A percentile compares a stretch with the other conserved stretches of the same genome.
phyloP scores from a whole-genome alignment of 2,797 vertebrate species.

The Characodon lateralis region DNA sequence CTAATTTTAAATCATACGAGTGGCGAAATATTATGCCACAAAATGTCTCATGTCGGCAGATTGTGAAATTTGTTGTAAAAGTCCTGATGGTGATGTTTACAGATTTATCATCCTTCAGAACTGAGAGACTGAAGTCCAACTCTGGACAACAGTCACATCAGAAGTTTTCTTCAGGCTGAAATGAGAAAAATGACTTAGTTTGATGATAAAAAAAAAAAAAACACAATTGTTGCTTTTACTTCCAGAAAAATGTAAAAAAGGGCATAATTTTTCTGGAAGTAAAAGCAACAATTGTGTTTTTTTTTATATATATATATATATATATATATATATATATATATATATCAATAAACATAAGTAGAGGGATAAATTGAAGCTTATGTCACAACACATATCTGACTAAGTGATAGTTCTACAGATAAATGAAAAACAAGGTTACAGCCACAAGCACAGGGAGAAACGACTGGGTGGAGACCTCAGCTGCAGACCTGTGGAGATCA shows the following conservation, averaged over 20 bases:
- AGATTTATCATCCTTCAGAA: neutral
- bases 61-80: neutral
- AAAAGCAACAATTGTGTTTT: neutral
- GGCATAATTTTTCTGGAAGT: no score
- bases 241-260: no score
- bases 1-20: neutral
- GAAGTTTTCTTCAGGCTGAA: no score
- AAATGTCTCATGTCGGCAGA: neutral
- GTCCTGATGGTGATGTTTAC: neutral
- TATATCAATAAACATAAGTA: no score
- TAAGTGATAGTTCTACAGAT: neutral
- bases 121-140: neutral
- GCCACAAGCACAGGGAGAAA: neutral
- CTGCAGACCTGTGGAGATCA: slow-evolving; percentile 12
- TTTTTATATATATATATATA: no score
- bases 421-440: neutral
- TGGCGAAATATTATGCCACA: neutral
- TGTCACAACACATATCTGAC: neutral
- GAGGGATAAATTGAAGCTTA: no score
- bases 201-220: neutral
- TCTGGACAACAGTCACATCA: no score
- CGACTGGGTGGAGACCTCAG: neutral
- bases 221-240: no score
- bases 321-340: no score
- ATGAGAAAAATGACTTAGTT: neutral